These are phyloP conservation scores for Tyto alba DNA, from an alignment of 2,113 vertebrate genomes.

Conservation along the genomic window DNA sequence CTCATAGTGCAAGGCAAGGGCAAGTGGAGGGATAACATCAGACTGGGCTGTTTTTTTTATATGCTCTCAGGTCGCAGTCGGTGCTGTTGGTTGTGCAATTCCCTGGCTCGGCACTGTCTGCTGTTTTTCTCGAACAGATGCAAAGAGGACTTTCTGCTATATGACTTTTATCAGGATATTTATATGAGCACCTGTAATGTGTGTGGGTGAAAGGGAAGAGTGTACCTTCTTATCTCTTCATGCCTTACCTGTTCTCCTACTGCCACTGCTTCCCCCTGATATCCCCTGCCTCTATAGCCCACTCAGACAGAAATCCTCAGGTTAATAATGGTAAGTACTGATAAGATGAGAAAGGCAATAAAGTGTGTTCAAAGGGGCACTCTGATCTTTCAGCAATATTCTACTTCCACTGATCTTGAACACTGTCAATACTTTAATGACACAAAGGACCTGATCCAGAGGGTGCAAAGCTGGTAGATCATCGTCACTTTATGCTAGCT, in stretches of 20 bases:
- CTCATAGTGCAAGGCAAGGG: not conserved
- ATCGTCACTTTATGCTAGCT: not conserved
- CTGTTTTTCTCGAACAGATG: accelerated
- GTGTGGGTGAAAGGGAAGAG: not conserved
- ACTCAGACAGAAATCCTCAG: slow-evolving; percentile 30
- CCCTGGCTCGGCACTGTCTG: accelerated
- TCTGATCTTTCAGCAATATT: slow-evolving; percentile 52
- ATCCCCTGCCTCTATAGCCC: not conserved
- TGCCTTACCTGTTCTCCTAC: not conserved
- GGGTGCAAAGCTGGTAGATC: not conserved
- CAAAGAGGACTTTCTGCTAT: not conserved
- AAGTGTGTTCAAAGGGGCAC: slow-evolving; percentile 17
- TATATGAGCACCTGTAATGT: not conserved
- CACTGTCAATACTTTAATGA: not conserved
- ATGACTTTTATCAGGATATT: not conserved
- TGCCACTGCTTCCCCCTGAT: not conserved
- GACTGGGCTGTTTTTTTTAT: not conserved
- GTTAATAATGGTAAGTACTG: slow-evolving; percentile 57
- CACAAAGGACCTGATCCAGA: not conserved
- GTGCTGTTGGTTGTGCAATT: accelerated
- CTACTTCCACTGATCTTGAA: slow-evolving; percentile 19
- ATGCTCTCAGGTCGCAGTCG: accelerated
- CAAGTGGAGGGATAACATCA: not conserved
- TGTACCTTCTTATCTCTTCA: not conserved
- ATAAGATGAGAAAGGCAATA: slow-evolving; percentile 58